Conservation (phyloP, 2,113 vertebrate species). For the Labeo catla region DNA sequence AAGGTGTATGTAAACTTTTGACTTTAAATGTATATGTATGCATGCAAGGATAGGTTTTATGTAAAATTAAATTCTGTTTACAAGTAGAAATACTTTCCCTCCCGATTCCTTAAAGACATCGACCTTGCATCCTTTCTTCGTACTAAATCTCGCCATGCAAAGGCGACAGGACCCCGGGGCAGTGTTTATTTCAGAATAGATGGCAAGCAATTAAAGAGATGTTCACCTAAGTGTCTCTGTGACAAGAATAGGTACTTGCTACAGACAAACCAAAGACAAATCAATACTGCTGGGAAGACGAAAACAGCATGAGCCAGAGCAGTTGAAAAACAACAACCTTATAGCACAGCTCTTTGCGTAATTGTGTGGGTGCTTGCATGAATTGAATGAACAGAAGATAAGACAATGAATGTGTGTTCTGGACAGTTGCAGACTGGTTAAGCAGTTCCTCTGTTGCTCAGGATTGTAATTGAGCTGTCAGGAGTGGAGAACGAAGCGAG, state of each 20-base stretch:
- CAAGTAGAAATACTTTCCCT: not conserved
- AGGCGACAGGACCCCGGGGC: slow-evolving; percentile 17
- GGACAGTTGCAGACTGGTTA: slow-evolving; percentile 42
- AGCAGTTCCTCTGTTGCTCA: slow-evolving; percentile 44
- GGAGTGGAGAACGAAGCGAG: not conserved
- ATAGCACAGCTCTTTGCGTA: not conserved
- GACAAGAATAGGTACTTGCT: slow-evolving; percentile 55
- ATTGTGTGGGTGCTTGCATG: not conserved
- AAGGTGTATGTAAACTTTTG: no score
- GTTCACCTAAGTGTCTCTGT: slow-evolving; percentile 56
- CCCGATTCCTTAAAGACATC: not conserved
- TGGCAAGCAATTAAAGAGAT: slow-evolving; percentile 52
- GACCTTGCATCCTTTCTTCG: slow-evolving; percentile 11
- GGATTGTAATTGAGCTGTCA: slow-evolving; percentile 49
- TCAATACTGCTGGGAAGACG: slow-evolving; percentile 55
- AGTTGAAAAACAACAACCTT: slow-evolving; percentile 57
- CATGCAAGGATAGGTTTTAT: not conserved
- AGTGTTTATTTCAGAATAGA: slow-evolving; percentile 50
- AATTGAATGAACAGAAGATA: slow-evolving; percentile 49
- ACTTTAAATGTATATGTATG: no score
- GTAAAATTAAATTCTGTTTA: not conserved
- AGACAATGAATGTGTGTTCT: slow-evolving; percentile 48
- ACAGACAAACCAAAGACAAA: slow-evolving; percentile 56
- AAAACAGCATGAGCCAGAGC: slow-evolving; percentile 65
- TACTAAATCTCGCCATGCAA: slow-evolving; percentile 33